Conservation (phyloP, 2,797 vertebrate genomes). For the Valencia hispanica region DNA sequence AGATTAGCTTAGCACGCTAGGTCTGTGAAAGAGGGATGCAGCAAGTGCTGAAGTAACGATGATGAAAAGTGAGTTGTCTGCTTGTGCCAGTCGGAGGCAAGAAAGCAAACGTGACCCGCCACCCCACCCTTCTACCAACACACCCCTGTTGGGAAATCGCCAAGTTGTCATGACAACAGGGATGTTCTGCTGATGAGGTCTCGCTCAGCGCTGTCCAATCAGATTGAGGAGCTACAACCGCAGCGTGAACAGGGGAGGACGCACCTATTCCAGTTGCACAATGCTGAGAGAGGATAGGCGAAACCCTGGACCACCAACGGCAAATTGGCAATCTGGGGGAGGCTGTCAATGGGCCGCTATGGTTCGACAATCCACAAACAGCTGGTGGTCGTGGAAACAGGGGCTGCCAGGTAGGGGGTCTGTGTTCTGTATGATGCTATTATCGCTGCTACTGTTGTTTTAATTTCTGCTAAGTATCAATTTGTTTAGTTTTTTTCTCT, state of each 20-base stretch:
- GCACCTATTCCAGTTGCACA: conserved; percentile 97
- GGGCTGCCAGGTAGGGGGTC: conserved; percentile 90
- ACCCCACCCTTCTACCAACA: conserved; percentile 72
- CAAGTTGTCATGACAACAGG: conserved; percentile 99
- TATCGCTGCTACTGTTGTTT: conserved; percentile 57
- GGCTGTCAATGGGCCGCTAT: conserved; percentile 86
- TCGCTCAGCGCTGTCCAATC: conserved; percentile 94
- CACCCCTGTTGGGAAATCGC: conserved; percentile 87
- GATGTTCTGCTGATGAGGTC: conserved; percentile 98
- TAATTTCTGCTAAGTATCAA: conserved; percentile 60
- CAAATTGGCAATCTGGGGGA: conserved; percentile 87
- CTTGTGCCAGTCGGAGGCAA: conserved; percentile 82
- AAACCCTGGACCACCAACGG: conserved; percentile 90
- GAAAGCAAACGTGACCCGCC: conserved; percentile 57
- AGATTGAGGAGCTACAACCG: conserved; percentile 96
- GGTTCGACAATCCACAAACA: conserved; percentile 87
- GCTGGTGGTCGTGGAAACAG: conserved; percentile 84
- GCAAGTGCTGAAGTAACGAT: conserved; percentile 80
- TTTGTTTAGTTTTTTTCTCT: conserved; percentile 51
- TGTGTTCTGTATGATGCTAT: conserved; percentile 66
- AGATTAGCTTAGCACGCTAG: conserved; percentile 68
- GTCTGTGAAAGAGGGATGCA: conserved; percentile 46
- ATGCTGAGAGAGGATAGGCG: conserved; percentile 90
- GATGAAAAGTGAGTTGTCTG: conserved; percentile 83
- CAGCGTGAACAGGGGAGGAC: conserved; percentile 96